Evolutionary conservation across 35 echinoderm and acorn worm species (phyloP), one percentile per base, ranked within the genome.

Genomic region (Acanthaster planci): DNA sequence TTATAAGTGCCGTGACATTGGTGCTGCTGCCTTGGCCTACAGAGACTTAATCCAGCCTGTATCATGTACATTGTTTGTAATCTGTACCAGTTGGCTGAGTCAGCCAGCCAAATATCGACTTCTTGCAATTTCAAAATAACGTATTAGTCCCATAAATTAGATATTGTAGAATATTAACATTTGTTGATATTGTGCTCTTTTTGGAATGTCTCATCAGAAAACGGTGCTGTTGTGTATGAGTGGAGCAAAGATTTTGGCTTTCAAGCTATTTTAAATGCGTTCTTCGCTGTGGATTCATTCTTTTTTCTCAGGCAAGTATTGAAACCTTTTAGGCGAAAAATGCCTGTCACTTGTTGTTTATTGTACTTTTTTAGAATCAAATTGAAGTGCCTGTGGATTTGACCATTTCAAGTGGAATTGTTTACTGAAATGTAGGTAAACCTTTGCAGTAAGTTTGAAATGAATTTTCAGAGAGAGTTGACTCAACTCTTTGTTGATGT

Each of bases 271-370:
- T 14, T 21, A 39, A 90, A 83, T 86, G 92, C 92, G 21, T 85
- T 54, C 37, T 94, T 86, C 37, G 60, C 87, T 76, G 92, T 94
- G 29, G 92, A 94, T 38, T 78, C 87, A 7, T 94, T 94, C 58
- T 94, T 94, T 53, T 89, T 94, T 32, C 47, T 94, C 15, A 94
- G 92, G 92, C 90, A 77, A 90, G 85, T 39, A 35, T 47, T 8
- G 1, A 38, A 31, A 72, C n/a, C 51, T 76, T 12, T 6, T 47
- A 47, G n/a, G n/a, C 12, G 4, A 47, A 47, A 47, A 47, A 6
- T 47, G 4, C 12, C 12, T 47, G 4, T 47, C 12, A 6, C 12
- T 27, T 14, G 14, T 31, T 72, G 23, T 34, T 12, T 2, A 21
- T 22, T 0, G 1, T 60, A 6, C 27, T 29, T 0, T n/a, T 72